Percentiles rank a stretch among this genome's conserved stretches.
phyloP scores from a whole-genome alignment of 2,113 vertebrate genomes.

The Oryctolagus cuniculus region DNA sequence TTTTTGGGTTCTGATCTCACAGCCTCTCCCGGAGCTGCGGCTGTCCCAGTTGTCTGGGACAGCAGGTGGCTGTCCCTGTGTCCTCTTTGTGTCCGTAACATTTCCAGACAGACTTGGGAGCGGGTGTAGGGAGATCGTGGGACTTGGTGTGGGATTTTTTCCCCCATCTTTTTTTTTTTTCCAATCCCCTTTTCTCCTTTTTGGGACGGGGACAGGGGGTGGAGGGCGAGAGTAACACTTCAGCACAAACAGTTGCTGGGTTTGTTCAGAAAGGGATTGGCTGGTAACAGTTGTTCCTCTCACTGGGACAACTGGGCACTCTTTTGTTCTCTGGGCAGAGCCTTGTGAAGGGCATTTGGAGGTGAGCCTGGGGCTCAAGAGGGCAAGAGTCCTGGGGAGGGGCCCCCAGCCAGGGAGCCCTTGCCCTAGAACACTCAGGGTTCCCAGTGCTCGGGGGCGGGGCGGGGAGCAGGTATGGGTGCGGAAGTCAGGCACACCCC shows the following conservation, averaged over 20 bases:
- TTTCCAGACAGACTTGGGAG: slow-evolving; percentile 92
- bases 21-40: slow-evolving; percentile 86
- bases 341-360: slow-evolving; percentile 88
- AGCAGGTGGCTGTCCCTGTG: slow-evolving; percentile 94
- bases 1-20: slow-evolving; percentile 89
- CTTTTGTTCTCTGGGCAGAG: slow-evolving; percentile 70
- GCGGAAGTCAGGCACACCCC: background rate
- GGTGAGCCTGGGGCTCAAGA: slow-evolving; percentile 82
- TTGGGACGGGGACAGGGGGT: slow-evolving; percentile 74
- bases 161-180: slow-evolving; percentile 40
- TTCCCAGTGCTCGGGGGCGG: background rate
- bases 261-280: slow-evolving; percentile 87
- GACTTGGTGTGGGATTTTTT: slow-evolving; percentile 51
- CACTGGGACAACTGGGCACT: slow-evolving; percentile 92
- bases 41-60: slow-evolving; percentile 92
- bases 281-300: slow-evolving; percentile 92
- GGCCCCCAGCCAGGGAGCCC: background rate
- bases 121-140: slow-evolving; percentile 63
- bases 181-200: slow-evolving; percentile 77
- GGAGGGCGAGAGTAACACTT: slow-evolving; percentile 86
- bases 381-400: slow-evolving; percentile 3
- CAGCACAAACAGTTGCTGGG: slow-evolving; percentile 94
- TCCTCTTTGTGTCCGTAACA: slow-evolving; percentile 88
- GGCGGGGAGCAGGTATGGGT: background rate
- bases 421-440: background rate